phyloP scores from a whole-genome alignment of 2,888 invertebrate genomes.

The Caenorhabditis becei region DNA sequence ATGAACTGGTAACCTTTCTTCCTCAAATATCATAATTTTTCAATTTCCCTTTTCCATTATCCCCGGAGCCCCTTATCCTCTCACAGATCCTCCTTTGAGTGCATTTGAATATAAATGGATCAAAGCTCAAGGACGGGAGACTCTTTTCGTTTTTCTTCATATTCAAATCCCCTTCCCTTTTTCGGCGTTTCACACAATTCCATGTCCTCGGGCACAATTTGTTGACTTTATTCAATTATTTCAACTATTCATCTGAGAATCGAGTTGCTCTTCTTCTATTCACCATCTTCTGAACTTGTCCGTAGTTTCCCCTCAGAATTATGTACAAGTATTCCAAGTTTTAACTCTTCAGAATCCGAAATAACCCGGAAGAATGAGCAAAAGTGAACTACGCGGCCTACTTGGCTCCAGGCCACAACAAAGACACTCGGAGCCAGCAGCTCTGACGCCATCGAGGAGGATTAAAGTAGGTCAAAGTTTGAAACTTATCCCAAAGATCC shows the following conservation, averaged over 20 bases:
- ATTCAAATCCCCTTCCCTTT: slow-evolving; percentile 14
- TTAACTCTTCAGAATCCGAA: not conserved
- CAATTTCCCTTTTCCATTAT: not conserved
- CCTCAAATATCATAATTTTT: not conserved
- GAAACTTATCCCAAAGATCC: too few species aligned
- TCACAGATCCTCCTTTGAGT: not conserved
- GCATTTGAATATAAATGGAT: slow-evolving; percentile 22
- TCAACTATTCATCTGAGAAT: not conserved
- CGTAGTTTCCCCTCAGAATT: too few species aligned
- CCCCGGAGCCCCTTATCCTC: not conserved
- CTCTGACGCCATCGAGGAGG: slow-evolving; percentile 39
- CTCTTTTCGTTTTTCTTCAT: slow-evolving; percentile 9
- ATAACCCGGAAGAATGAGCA: slow-evolving; percentile 45
- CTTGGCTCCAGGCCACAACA: slow-evolving; percentile 38
- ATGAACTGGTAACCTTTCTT: too few species aligned
- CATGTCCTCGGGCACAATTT: slow-evolving; percentile 7
- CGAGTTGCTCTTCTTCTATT: too few species aligned
- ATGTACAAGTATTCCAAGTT: too few species aligned
- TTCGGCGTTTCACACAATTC: not conserved
- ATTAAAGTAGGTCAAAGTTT: slow-evolving; percentile 25
- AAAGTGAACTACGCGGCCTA: slow-evolving; percentile 44
- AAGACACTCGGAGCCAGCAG: slow-evolving; percentile 49
- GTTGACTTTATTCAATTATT: not conserved
- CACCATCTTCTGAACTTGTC: too few species aligned
- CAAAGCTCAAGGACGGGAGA: slow-evolving; percentile 41